Evolutionary conservation across 2,888 invertebrate genomes (phyloP).

Genomic region (Aphrophora alni): DNA sequence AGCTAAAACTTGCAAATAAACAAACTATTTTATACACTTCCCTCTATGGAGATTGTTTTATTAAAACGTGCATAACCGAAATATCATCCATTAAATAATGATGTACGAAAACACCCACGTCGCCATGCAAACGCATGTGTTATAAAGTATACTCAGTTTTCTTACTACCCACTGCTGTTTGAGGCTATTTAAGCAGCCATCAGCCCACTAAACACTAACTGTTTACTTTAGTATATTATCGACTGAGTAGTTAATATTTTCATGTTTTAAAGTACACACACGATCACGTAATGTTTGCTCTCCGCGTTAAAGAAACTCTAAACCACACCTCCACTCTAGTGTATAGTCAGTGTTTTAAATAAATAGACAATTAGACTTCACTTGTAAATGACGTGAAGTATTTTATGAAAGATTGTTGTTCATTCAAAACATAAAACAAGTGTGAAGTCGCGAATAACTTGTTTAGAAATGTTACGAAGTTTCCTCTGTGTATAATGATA

Average conservation of each 20-base stretch:
- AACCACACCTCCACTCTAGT: background rate
- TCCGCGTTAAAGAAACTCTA: background rate
- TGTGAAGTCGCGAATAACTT: background rate
- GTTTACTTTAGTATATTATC: background rate
- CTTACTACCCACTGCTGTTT: background rate
- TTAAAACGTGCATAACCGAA: no score
- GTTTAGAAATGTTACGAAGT: no score
- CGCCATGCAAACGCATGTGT: background rate
- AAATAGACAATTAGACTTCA: constrained; percentile 4
- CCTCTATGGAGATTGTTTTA: no score
- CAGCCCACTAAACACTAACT: background rate
- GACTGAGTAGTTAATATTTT: background rate
- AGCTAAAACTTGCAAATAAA: no score
- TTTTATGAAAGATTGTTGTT: background rate
- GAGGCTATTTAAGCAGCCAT: background rate
- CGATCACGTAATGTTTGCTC: background rate
- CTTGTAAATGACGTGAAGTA: background rate
- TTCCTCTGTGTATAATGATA: no score
- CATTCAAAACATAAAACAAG: background rate
- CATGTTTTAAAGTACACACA: background rate
- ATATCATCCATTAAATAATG: background rate
- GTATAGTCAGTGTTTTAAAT: background rate
- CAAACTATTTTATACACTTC: no score
- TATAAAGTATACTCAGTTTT: background rate
- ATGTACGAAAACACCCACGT: background rate